Percentiles rank a stretch among this genome's conserved stretches.
These are phyloP conservation scores for Marmota monax DNA, from an alignment of 2,113 vertebrate species.

Conservation along the genomic window DNA sequence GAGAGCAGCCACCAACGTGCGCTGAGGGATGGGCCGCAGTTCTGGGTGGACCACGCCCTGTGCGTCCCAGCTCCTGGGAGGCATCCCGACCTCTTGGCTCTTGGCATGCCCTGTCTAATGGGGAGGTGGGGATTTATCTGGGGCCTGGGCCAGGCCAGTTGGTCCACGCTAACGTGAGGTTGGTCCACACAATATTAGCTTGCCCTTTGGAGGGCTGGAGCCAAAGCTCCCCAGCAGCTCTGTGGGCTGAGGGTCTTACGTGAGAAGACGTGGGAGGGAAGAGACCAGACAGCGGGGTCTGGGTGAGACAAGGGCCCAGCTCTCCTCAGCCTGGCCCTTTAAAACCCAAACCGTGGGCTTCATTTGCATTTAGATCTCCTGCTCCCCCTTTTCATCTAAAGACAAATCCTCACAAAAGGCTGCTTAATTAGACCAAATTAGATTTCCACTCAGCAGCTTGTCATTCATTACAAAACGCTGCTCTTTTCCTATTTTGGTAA, in stretches of 20 bases:
- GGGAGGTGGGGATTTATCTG: too few species aligned
- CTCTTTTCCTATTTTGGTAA: slow-evolving; percentile 88
- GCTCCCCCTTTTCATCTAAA: slow-evolving; percentile 88
- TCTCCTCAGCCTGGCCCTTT: slow-evolving; percentile 83
- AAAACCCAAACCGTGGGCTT: slow-evolving; percentile 85
- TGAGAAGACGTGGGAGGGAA: too few species aligned
- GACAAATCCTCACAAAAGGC: slow-evolving; percentile 92
- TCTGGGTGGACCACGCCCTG: background rate
- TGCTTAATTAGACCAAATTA: slow-evolving; percentile 93
- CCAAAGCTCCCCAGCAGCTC: background rate
- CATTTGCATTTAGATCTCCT: slow-evolving; percentile 92
- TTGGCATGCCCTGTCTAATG: background rate
- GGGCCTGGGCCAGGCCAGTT: background rate
- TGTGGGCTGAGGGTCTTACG: accelerated
- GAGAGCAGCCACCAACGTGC: too few species aligned
- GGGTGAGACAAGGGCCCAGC: background rate
- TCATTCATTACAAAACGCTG: slow-evolving; percentile 90
- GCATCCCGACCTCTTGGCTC: background rate
- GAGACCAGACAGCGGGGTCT: background rate
- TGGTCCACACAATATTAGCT: background rate
- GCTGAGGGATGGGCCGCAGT: background rate
- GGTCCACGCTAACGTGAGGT: background rate
- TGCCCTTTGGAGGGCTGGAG: background rate
- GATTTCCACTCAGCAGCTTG: slow-evolving; percentile 90
- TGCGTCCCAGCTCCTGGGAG: background rate